Base-by-base conservation (phyloP, 2,888 invertebrate genomes). In the Antheraea yamamai region DNA sequence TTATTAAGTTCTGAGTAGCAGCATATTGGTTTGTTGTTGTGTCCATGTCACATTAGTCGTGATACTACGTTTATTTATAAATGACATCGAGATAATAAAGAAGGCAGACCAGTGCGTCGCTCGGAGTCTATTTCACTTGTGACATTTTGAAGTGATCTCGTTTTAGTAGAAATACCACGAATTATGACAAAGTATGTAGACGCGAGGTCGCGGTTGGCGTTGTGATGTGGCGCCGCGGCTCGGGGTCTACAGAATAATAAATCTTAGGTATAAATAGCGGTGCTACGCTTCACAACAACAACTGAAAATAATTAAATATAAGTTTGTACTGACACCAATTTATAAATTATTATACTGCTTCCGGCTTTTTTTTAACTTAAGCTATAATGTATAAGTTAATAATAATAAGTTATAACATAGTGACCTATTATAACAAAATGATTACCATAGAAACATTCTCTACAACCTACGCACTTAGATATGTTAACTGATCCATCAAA, bases 11-110 rank as follows among this genome's bases (percentile, higher is more conserved):
- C n/a, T 58, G 58, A n/a, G n/a, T 58, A 4, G 8, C 20, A 1
- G 8, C 8, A 10, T 20, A n/a, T n/a, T 7, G n/a, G 7, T 4
- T n/a, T 3, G 8, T n/a, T n/a, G 0, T n/a, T 20, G n/a, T 0
- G n/a, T 58, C n/a, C n/a, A n/a, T 6, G 8, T 58, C 0, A 8
- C 58, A 52, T 4, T 20, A n/a, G 58, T 58, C 2, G 58, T 1
- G 1, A n/a, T n/a, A n/a, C 58, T 10, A n/a, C 8, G 1, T 58
- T n/a, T n/a, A n/a, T 4, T 20, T 2, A 58, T 58, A 58, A 58
- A n/a, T 58, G 1, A 58, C n/a, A 58, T n/a, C 20, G 6, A 58
- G 20, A 0, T 58, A 6, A n/a, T 2, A 58, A n/a, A 58, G 58
- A n/a, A 58, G n/a, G n/a, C n/a, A 6, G n/a, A 58, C 58, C n/a